A percentile compares a stretch with the other conserved stretches of the same genome.
These are phyloP conservation scores for Mixornis gularis DNA, from an alignment of 2,113 vertebrate species.

Conservation along the genomic window DNA sequence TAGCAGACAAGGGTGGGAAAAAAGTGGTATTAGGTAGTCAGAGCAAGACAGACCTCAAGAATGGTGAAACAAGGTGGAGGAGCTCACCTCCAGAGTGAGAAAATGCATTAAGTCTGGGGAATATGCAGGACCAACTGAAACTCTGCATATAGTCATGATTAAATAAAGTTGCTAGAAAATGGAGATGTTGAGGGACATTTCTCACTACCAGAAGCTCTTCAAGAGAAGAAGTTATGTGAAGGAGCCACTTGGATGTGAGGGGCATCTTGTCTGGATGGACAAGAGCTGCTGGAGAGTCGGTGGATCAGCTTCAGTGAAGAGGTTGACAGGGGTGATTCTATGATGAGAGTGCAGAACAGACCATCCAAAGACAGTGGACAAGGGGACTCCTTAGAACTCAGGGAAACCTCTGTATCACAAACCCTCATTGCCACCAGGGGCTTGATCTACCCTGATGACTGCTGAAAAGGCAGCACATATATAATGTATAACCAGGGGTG, in stretches of 20 bases:
- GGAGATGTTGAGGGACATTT: not conserved
- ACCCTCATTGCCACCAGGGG: not conserved
- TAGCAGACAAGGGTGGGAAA: not conserved
- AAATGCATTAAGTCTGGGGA: not conserved
- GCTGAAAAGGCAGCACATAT: not conserved
- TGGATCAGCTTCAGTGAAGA: not conserved
- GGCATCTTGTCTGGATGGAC: not conserved
- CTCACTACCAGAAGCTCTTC: not conserved
- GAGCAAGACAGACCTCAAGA: not conserved
- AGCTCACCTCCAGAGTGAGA: not conserved
- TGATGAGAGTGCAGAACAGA: not conserved
- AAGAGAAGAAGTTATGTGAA: not conserved
- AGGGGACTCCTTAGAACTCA: not conserved
- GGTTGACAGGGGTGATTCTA: not conserved
- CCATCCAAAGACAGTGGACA: not conserved
- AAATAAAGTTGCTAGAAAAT: not conserved
- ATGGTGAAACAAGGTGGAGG: not conserved
- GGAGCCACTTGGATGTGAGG: not conserved
- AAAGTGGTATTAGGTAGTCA: not conserved
- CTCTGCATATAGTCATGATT: not conserved
- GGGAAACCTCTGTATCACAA: not conserved
- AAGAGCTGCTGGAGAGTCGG: not conserved
- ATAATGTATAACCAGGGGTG: not conserved
- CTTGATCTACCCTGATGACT: not conserved
- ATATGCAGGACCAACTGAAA: not conserved